Base-by-base conservation (phyloP, 2,113 vertebrate genomes). In the Chionodraco myersi region DNA sequence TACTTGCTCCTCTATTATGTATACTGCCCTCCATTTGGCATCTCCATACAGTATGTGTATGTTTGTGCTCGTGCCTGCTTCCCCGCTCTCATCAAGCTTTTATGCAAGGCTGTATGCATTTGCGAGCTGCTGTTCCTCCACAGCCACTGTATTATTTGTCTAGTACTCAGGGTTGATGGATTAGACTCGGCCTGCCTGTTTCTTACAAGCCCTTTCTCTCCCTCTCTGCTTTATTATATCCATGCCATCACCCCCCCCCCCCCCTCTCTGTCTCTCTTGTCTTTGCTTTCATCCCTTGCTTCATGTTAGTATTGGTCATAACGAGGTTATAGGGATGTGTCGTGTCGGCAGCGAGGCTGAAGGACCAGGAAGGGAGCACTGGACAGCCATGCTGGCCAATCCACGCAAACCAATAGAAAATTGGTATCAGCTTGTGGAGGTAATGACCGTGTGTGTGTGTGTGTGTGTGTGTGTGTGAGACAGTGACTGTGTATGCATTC, bases 351-450 rank as follows among this genome's bases (percentile, higher is more conserved):
- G 96, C 1, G 96, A 96, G 0, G 95, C 96, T 0, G 96, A 97
- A 0, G 96, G 96, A 30, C 96, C 96, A 0, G 97, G 97, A 64
- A 95, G 97, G 16, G 97, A 98, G 86, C 97, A 98, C 94, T 97
- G 97, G 97, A 85, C 94, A 0, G 96, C 96, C 93, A 98, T 98
- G 97, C 83, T 98, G 93, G 96, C 95, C 48, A 97, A 98, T 77
- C 97, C 97, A 8, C 96, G 97, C 75, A 97, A 98, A 83, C 97
- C 97, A n/a, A 97, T 98, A 66, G 97, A 97, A 72, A 96, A 97
- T 86, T 98, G 97, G 97, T 96, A 98, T 82, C 96, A 96, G 88
- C 95, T 98, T 60, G 95, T 97, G 70, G 97, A 98, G 96, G 92
- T 94, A 88, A 84, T 79, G 63, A 80, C 66, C 65, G 21, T 58